Conservation (phyloP, 2,113 vertebrate genomes). For the Calonectris borealis region DNA sequence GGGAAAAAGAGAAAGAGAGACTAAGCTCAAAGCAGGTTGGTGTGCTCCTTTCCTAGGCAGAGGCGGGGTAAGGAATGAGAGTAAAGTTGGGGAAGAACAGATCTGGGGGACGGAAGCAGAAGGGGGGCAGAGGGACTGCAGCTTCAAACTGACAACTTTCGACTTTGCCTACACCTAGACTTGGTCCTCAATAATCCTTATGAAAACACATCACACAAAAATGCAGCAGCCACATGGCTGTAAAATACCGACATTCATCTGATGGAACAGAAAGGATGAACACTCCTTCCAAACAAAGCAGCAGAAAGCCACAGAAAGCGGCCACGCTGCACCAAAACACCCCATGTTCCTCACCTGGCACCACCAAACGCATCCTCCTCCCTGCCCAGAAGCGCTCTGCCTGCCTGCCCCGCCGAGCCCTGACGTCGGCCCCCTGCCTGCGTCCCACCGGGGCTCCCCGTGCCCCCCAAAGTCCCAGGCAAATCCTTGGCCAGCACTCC, state of each 20-base stretch:
- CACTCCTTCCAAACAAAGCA: not conserved
- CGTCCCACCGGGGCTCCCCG: accelerated
- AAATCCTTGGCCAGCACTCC: not conserved
- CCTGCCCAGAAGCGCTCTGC: not conserved
- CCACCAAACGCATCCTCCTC: not conserved
- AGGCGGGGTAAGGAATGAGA: not conserved
- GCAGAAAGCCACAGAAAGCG: not conserved
- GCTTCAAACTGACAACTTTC: not conserved
- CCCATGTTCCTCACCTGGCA: accelerated
- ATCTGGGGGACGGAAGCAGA: not conserved
- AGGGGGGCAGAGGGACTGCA: not conserved
- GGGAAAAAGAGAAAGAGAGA: not conserved
- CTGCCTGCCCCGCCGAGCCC: accelerated
- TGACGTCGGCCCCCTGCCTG: not conserved
- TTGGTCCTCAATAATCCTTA: not conserved
- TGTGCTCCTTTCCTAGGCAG: not conserved
- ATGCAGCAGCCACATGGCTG: not conserved
- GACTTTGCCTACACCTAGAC: not conserved
- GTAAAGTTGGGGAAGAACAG: not conserved
- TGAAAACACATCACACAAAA: not conserved
- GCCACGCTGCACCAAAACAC: not conserved
- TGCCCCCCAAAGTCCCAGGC: not conserved
- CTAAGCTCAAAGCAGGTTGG: not conserved
- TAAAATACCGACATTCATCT: not conserved
- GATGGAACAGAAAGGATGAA: not conserved